Conservation (phyloP, 2,113 vertebrate genomes). For the Grantiella picta region DNA sequence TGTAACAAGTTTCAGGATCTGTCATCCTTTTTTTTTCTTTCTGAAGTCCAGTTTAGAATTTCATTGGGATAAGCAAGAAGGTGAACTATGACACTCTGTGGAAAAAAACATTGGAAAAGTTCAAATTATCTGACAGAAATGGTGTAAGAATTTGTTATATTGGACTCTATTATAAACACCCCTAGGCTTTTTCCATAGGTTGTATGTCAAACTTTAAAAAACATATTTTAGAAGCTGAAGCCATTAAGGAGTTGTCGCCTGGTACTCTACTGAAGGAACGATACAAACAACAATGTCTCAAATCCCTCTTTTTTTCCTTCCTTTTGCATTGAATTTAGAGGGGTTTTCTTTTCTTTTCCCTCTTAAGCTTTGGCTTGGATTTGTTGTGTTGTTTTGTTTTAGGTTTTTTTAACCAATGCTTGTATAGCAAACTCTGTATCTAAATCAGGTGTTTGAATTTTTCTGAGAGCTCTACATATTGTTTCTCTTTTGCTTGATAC, state of each 20-base stretch:
- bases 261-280: background rate
- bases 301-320: background rate
- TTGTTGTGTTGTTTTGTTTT: background rate
- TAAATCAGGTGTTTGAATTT: background rate
- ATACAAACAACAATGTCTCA: background rate
- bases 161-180: no score
- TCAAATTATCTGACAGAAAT: background rate
- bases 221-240: background rate
- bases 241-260: background rate
- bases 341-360: background rate
- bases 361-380: background rate
- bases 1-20: background rate
- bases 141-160: background rate
- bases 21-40: background rate
- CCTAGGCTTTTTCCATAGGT: background rate
- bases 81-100: background rate
- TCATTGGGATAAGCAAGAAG: background rate
- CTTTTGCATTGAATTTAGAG: background rate
- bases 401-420: background rate
- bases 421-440: background rate
- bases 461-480: background rate
- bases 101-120: background rate
- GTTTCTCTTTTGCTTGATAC: background rate
- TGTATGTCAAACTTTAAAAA: background rate
- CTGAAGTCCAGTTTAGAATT: background rate